Percentiles rank a stretch among this genome's conserved stretches.
phyloP scores from a whole-genome alignment of 2,797 vertebrate species.

The Cynodonichthys magdalenae region DNA sequence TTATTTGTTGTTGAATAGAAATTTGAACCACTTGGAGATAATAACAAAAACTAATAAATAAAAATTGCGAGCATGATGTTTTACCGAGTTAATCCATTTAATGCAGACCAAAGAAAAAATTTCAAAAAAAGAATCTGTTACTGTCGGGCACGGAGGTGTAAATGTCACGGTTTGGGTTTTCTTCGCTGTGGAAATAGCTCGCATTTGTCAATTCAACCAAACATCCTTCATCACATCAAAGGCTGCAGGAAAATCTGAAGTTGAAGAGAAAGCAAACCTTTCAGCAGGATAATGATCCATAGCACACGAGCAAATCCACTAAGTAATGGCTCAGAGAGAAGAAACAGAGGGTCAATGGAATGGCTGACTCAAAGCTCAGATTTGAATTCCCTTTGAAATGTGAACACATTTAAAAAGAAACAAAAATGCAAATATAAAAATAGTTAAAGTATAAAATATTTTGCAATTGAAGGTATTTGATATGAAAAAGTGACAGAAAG shows the following conservation, averaged over 20 bases:
- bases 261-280: conserved; percentile 5
- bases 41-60: neutral
- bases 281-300: conserved; percentile 3
- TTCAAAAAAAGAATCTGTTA: neutral
- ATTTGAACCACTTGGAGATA: neutral
- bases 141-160: neutral
- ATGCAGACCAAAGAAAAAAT: neutral
- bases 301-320: neutral
- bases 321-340: neutral
- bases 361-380: neutral
- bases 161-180: conserved; percentile 2
- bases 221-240: conserved; percentile 8
- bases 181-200: neutral
- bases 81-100: neutral
- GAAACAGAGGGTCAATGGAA: conserved; percentile 1
- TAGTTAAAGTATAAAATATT: conserved; percentile 4
- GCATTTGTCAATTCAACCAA: conserved; percentile 5
- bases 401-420: neutral
- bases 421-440: neutral
- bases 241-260: neutral
- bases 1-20: too few relatives aligned
- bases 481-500: neutral
- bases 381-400: conserved; percentile 4
- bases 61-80: neutral
- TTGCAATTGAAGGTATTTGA: neutral